Evolutionary conservation across 2,888 invertebrate species (phyloP).

Genomic region (Sphecodes monilicornis): DNA sequence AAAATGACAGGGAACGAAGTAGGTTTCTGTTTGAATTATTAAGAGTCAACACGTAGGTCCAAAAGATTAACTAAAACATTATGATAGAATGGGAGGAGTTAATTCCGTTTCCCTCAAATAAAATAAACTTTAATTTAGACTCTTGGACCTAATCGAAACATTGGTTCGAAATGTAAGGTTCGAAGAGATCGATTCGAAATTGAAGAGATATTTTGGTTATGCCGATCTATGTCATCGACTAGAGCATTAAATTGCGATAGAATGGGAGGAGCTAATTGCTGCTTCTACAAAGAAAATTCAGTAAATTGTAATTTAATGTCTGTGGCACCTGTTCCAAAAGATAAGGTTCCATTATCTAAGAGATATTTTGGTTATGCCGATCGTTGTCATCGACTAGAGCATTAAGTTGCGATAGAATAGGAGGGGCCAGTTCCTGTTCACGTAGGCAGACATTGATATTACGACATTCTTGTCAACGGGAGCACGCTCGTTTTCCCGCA

Average conservation of each 20-base stretch:
- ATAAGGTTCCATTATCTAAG: neutral
- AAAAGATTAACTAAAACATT: no score
- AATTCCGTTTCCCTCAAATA: no score
- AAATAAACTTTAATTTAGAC: no score
- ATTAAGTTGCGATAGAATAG: neutral
- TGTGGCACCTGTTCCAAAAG: no score
- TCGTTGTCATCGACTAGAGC: neutral
- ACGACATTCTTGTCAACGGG: conserved; percentile 34
- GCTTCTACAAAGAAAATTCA: no score
- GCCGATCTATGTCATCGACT: neutral
- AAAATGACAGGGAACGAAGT: neutral
- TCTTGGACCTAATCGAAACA: no score
- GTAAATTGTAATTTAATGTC: no score
- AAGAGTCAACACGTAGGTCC: neutral
- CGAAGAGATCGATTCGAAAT: no score
- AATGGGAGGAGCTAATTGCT: neutral
- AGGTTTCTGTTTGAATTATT: neutral
- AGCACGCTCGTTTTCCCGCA: conserved; percentile 40
- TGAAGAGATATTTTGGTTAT: no score
- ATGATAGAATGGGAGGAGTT: no score
- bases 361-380: neutral
- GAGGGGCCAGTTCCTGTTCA: neutral
- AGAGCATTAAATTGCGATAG: neutral
- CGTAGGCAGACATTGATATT: neutral
- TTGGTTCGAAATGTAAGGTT: no score